Conservation (phyloP, 2,113 vertebrate species). For the Melanotaenia duboulayi region DNA sequence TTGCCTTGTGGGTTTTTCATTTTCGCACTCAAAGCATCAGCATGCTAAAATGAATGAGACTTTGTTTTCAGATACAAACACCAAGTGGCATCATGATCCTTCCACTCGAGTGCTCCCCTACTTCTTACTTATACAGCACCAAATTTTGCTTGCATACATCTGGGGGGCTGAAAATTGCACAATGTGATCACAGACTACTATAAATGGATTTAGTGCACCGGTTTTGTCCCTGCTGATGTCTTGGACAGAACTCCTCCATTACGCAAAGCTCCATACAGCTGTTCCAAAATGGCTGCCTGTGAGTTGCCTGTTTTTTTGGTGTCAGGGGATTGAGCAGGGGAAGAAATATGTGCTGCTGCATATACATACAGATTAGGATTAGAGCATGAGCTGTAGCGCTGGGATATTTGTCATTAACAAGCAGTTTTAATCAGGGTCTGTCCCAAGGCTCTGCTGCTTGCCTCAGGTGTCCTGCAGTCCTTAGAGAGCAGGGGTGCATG, state of each 20-base stretch:
- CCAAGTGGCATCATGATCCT: constrained; percentile 15
- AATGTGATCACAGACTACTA: not conserved
- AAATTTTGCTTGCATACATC: not conserved
- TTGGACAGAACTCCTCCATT: constrained; percentile 72
- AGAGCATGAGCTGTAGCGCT: constrained; percentile 60
- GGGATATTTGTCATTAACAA: constrained; percentile 75
- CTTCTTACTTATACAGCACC: not conserved
- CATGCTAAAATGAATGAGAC: constrained; percentile 9
- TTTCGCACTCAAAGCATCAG: constrained; percentile 19
- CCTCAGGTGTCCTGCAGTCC: constrained; percentile 62
- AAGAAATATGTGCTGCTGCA: constrained; percentile 57
- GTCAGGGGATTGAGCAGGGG: constrained; percentile 51
- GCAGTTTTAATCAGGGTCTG: constrained; percentile 74
- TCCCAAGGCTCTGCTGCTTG: constrained; percentile 62
- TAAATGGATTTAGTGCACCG: constrained; percentile 25
- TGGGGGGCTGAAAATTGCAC: constrained; percentile 2
- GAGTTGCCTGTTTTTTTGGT: constrained; percentile 58
- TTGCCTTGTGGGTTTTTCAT: constrained; percentile 26
- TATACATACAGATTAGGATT: constrained; percentile 79
- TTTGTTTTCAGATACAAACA: constrained; percentile 12
- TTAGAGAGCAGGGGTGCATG: constrained; percentile 49
- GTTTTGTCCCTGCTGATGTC: constrained; percentile 45
- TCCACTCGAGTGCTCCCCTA: not conserved
- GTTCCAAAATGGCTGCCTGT: constrained; percentile 79
- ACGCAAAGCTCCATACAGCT: constrained; percentile 71